Evolutionary conservation across 92 coral and sea anemone species (phyloP).

Genomic region (Phenganax subtilis): DNA sequence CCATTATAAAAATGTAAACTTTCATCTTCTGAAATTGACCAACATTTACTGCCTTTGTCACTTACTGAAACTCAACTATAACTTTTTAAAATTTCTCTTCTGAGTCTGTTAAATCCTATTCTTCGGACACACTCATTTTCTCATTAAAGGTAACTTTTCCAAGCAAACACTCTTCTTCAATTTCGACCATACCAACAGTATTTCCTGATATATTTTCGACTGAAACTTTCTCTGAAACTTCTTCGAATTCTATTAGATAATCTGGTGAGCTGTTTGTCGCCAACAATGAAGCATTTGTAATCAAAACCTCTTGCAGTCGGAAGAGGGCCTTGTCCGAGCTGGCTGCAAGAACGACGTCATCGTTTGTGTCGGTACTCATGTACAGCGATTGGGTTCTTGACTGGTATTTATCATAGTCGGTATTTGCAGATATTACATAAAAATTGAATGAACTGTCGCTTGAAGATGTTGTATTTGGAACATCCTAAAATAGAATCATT

Average conservation of each 20-base stretch:
- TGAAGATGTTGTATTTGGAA: too few relatives aligned
- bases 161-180: background rate
- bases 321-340: slow-evolving; percentile 4
- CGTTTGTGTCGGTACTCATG: slow-evolving; percentile 14
- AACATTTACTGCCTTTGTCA: too few relatives aligned
- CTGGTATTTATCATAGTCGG: background rate
- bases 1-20: too few relatives aligned
- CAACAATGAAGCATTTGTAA: background rate
- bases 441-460: slow-evolving; percentile 12
- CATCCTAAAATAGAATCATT: too few relatives aligned
- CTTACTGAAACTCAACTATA: background rate
- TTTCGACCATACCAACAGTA: background rate
- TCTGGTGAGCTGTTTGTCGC: background rate
- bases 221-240: background rate
- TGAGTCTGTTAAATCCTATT: background rate
- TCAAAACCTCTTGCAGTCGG: background rate
- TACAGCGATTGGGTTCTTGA: background rate
- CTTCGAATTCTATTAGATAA: background rate
- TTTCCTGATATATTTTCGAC: too few relatives aligned
- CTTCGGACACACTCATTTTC: background rate
- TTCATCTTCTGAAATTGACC: too few relatives aligned
- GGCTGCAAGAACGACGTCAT: slow-evolving; percentile 4
- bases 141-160: background rate
- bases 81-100: background rate
- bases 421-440: background rate